Evolutionary conservation across 2,113 vertebrate species (phyloP).

Genomic region (Oxyura jamaicensis): DNA sequence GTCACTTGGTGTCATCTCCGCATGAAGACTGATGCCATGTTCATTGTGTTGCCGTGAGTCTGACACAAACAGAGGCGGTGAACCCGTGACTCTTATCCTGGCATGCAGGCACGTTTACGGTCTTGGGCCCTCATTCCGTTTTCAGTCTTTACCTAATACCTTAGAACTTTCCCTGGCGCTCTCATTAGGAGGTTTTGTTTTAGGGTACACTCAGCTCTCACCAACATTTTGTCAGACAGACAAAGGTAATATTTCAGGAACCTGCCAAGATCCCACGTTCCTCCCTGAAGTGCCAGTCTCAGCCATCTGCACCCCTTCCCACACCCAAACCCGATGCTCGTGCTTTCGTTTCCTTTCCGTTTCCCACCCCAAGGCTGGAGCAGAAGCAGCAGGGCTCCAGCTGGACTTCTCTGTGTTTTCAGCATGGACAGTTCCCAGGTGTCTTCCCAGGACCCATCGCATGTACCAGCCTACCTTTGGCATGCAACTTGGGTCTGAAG

Average conservation of each 20-base stretch:
- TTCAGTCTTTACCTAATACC: not conserved
- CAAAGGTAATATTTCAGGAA: not conserved
- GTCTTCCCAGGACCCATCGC: rapidly evolving
- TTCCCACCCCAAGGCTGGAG: not conserved
- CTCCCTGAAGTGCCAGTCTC: slow-evolving; percentile 29
- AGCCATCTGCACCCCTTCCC: slow-evolving; percentile 49
- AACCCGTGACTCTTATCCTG: not conserved
- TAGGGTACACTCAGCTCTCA: not conserved
- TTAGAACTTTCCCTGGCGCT: not conserved
- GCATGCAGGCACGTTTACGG: not conserved
- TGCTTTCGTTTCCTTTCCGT: not conserved
- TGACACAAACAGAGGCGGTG: not conserved
- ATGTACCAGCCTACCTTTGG: not conserved
- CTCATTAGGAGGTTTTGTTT: not conserved
- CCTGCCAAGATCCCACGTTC: not conserved
- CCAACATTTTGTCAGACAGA: not conserved
- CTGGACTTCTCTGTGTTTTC: rapidly evolving
- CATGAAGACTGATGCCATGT: not conserved
- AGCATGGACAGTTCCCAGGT: rapidly evolving
- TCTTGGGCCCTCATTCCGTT: not conserved
- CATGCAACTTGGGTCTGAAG: rapidly evolving
- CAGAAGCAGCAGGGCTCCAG: not conserved
- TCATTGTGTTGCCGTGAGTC: not conserved
- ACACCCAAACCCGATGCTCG: not conserved
- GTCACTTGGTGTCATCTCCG: not conserved